These are phyloP conservation scores for Zygogramma bicolorata DNA, from an alignment of 2,888 invertebrate species.

Conservation along the genomic window DNA sequence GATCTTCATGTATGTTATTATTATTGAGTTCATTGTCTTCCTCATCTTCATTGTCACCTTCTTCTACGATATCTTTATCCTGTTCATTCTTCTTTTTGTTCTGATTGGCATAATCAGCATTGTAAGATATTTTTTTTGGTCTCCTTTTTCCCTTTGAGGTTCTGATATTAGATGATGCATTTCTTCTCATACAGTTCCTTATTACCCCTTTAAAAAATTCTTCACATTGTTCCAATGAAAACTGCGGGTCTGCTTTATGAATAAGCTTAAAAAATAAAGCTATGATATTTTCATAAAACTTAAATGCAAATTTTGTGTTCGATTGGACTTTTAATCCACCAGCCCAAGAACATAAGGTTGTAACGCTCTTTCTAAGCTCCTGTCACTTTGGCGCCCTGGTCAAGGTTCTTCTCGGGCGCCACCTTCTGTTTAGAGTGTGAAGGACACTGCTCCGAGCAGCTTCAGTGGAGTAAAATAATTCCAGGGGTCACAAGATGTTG, in stretches of 20 bases:
- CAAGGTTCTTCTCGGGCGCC: too few relatives aligned
- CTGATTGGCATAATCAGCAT: constrained; percentile 9
- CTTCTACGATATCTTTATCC: constrained; percentile 3
- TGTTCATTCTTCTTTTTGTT: constrained; percentile 1
- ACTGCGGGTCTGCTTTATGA: constrained; percentile 3
- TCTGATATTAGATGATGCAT: constrained; percentile 1
- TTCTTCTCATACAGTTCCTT: not conserved
- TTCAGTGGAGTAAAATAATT: too few relatives aligned
- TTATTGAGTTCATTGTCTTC: constrained; percentile 11
- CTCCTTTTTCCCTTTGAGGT: constrained; percentile 16
- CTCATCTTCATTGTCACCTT: not conserved
- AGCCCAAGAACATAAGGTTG: constrained; percentile 20
- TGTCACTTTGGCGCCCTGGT: too few relatives aligned
- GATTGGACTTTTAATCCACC: not conserved
- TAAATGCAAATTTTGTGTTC: constrained; percentile 16
- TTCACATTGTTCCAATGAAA: constrained; percentile 17
- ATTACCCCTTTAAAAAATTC: too few relatives aligned
- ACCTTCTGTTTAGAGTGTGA: too few relatives aligned
- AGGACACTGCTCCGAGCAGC: too few relatives aligned
- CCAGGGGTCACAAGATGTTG: too few relatives aligned
- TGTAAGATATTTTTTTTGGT: constrained; percentile 17
- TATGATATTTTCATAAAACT: constrained; percentile 16
- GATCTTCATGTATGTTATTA: not conserved
- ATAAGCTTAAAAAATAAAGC: constrained; percentile 24
- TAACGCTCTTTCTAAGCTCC: too few relatives aligned